phyloP scores from a whole-genome alignment of 2,113 vertebrate genomes.

The Emydocephalus ijimae region DNA sequence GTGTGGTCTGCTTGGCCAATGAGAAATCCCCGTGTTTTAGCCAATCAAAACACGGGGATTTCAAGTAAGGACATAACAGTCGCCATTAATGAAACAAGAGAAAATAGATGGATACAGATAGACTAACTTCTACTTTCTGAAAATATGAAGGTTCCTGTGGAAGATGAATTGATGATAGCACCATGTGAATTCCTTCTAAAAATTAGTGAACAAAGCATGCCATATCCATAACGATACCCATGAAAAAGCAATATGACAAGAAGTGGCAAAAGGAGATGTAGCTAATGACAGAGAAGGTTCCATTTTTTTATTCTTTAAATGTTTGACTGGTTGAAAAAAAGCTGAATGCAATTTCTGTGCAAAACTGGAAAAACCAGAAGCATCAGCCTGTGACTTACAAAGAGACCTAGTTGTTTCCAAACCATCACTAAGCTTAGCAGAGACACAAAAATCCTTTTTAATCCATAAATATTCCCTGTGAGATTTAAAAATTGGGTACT shows the following conservation, averaged over 20 bases:
- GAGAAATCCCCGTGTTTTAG: no score
- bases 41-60: no score
- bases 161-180: neutral
- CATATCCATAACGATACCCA: neutral
- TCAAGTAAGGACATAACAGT: no score
- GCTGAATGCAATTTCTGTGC: neutral
- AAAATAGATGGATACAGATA: neutral
- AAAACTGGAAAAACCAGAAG: constrained; percentile 24
- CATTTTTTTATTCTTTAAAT: neutral
- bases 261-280: neutral
- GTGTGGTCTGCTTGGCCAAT: no score
- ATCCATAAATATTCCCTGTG: neutral
- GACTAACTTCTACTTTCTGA: neutral
- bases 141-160: neutral
- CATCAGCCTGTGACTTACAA: neutral
- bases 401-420: neutral
- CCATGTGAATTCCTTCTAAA: neutral
- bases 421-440: neutral
- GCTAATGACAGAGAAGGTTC: neutral
- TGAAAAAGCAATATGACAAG: neutral
- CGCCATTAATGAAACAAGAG: neutral
- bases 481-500: neutral
- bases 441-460: neutral
- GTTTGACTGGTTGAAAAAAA: neutral
- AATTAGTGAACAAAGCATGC: neutral